A percentile compares a stretch with the other conserved stretches of the same genome.
These are phyloP conservation scores for Festucalex cinctus DNA, from an alignment of 2,113 vertebrate species.

Conservation along the genomic window DNA sequence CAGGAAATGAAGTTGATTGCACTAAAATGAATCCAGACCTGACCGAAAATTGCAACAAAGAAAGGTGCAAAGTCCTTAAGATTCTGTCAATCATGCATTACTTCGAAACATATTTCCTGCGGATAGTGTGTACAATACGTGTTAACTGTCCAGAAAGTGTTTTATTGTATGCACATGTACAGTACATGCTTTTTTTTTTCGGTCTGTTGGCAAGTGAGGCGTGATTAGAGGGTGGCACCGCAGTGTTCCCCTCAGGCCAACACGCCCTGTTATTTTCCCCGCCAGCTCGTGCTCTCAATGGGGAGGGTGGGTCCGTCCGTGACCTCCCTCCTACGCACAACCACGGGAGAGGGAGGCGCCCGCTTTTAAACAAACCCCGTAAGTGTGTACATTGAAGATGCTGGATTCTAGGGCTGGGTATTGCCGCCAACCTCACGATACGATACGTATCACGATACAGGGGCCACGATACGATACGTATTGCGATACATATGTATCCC, in stretches of 20 bases:
- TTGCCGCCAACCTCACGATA: no score
- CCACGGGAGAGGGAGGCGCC: conserved; percentile 51
- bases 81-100: neutral
- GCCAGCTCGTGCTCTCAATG: conserved; percentile 37
- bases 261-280: conserved; percentile 65
- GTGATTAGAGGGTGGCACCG: conserved; percentile 64
- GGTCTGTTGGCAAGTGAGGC: conserved; percentile 37
- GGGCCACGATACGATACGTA: no score
- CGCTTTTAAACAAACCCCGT: conserved; percentile 25
- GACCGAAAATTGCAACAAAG: neutral
- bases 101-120: neutral
- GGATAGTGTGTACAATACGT: neutral
- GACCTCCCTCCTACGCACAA: conserved; percentile 59
- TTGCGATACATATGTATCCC: no score
- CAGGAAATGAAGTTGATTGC: neutral
- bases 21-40: conserved; percentile 1
- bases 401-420: conserved; percentile 8
- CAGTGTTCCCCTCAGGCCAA: conserved; percentile 21
- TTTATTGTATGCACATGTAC: conserved; percentile 18
- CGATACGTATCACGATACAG: no score
- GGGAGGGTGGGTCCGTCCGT: conserved; percentile 56
- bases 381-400: conserved; percentile 21
- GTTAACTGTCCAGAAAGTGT: neutral
- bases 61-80: neutral
- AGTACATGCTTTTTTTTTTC: conserved; percentile 7